Percentiles rank a stretch among this genome's conserved stretches.
Conservation (phyloP, 2,113 vertebrate species). For the Cacatua alba region DNA sequence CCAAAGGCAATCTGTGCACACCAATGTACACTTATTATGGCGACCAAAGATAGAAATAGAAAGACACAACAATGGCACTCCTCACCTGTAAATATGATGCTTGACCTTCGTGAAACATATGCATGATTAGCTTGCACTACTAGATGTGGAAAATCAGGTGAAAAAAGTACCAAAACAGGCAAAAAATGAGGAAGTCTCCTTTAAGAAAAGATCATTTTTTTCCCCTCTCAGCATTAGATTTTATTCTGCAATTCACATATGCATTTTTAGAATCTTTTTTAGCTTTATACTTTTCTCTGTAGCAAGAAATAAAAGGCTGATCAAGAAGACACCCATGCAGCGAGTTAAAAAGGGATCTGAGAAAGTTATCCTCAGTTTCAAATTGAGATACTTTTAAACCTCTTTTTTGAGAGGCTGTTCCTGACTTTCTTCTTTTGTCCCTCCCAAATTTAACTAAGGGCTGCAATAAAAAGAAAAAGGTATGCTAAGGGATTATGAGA, state of each 20-base stretch:
- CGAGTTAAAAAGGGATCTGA: neutral
- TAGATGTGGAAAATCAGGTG: neutral
- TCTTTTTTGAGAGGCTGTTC: neutral
- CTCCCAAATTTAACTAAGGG: neutral
- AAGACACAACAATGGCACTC: neutral
- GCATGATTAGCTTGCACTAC: neutral
- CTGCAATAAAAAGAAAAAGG: neutral
- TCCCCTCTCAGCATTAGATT: neutral
- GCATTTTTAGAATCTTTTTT: neutral
- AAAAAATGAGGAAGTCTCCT: neutral
- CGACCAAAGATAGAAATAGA: neutral
- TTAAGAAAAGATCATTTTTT: neutral
- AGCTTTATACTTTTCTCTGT: neutral
- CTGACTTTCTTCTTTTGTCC: neutral
- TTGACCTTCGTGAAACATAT: neutral
- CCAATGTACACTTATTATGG: rapidly evolving
- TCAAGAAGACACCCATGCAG: neutral
- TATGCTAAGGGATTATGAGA: neutral
- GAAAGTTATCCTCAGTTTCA: neutral
- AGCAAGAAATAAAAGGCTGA: neutral
- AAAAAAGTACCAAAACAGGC: neutral
- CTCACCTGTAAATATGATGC: neutral
- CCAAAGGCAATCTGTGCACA: neutral
- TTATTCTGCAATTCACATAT: neutral
- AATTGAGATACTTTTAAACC: neutral